These are phyloP conservation scores for Misgurnus mizolepis DNA, from an alignment of 2,113 vertebrate genomes.

Conservation along the genomic window DNA sequence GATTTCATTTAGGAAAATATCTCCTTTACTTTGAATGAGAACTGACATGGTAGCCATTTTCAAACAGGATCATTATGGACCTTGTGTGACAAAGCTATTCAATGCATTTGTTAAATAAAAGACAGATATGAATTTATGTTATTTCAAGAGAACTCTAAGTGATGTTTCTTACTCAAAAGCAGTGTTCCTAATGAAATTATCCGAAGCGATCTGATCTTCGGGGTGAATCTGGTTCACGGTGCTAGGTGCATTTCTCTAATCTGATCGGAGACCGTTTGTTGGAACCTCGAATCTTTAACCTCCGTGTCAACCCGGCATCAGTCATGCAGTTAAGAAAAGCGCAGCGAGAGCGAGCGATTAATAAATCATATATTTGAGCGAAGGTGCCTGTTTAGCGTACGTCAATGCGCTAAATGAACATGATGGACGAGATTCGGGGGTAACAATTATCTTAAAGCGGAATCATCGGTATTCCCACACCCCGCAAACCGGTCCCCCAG, in stretches of 20 bases:
- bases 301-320: background rate
- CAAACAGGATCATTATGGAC: no score
- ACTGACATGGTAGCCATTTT: no score
- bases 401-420: constrained; percentile 32
- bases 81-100: no score
- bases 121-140: no score
- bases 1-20: no score
- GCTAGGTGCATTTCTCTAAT: background rate
- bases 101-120: no score
- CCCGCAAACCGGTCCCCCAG: constrained; percentile 15
- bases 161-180: no score
- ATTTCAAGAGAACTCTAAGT: no score
- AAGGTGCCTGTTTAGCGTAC: background rate
- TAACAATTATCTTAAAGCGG: background rate
- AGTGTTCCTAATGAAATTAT: background rate
- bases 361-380: background rate
- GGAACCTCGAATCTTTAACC: background rate
- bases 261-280: background rate
- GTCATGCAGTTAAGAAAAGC: constrained; percentile 7
- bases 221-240: background rate
- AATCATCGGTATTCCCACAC: constrained; percentile 25
- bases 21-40: no score
- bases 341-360: background rate
- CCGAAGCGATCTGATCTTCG: background rate
- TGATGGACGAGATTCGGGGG: constrained; percentile 56